Evolutionary conservation across 37 sponge, comb jelly and placozoan species (phyloP).

Genomic region (Spongilla lacustris): DNA sequence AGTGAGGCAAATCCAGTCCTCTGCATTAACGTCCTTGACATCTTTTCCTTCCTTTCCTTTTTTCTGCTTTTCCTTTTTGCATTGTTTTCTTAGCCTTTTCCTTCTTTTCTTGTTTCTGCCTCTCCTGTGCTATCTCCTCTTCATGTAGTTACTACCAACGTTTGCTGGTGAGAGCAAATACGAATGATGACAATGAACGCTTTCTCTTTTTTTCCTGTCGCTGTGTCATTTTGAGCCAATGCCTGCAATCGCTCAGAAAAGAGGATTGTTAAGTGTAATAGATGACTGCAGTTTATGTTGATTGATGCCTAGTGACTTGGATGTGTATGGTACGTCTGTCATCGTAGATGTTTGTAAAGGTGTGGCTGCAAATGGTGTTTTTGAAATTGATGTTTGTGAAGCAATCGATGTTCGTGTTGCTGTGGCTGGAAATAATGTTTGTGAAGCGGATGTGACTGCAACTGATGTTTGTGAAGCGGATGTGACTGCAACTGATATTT

Average conservation of each 20-base stretch:
- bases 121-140: background rate
- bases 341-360: background rate
- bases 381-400: background rate
- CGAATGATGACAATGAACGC: background rate
- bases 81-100: no score
- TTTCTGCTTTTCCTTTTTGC: no score
- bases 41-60: background rate
- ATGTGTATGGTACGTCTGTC: background rate
- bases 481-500: background rate
- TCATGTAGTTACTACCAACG: background rate
- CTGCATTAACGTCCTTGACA: background rate
- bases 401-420: no score
- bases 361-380: background rate
- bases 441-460: background rate
- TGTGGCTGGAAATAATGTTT: background rate
- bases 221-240: background rate
- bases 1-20: background rate
- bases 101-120: no score
- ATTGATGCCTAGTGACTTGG: background rate
- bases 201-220: background rate
- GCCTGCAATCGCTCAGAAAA: background rate
- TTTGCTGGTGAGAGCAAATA: conserved; percentile 1
- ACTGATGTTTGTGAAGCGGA: background rate
- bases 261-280: background rate
- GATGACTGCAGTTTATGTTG: background rate